These are phyloP conservation scores for Drosophila nasuta DNA, from an alignment of 1,140 invertebrate genomes.

Conservation along the genomic window DNA sequence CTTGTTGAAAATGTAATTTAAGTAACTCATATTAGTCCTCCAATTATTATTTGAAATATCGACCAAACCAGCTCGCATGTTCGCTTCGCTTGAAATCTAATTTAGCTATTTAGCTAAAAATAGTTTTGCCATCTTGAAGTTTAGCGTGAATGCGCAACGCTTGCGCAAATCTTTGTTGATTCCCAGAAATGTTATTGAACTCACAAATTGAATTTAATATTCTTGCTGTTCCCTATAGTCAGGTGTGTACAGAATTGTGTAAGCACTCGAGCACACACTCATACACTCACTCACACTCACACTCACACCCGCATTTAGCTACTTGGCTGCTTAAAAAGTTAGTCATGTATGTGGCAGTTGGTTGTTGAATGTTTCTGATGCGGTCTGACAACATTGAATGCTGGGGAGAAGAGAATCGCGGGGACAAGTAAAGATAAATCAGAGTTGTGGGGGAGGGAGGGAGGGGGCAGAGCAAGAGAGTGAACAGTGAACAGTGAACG, in stretches of 20 bases:
- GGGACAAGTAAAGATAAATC: background rate
- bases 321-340: conserved; percentile 40
- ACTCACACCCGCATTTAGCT: conserved; percentile 10
- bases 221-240: conserved; percentile 19
- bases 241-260: conserved; percentile 37
- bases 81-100: background rate
- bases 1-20: too few relatives aligned
- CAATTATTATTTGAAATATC: background rate
- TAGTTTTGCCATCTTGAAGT: background rate
- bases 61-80: background rate
- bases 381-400: conserved; percentile 65
- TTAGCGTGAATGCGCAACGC: background rate
- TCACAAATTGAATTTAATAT: conserved; percentile 20
- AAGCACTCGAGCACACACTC: background rate
- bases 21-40: too few relatives aligned
- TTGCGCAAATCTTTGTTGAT: background rate
- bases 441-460: background rate
- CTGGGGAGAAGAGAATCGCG: background rate
- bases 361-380: conserved; percentile 65
- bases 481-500: background rate
- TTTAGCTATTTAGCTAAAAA: conserved; percentile 5
- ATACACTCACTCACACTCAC: background rate
- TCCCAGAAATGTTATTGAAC: conserved; percentile 5
- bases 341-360: conserved; percentile 56
- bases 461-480: conserved; percentile 17